Conservation (phyloP, 2,113 vertebrate genomes). For the Thymallus thymallus region DNA sequence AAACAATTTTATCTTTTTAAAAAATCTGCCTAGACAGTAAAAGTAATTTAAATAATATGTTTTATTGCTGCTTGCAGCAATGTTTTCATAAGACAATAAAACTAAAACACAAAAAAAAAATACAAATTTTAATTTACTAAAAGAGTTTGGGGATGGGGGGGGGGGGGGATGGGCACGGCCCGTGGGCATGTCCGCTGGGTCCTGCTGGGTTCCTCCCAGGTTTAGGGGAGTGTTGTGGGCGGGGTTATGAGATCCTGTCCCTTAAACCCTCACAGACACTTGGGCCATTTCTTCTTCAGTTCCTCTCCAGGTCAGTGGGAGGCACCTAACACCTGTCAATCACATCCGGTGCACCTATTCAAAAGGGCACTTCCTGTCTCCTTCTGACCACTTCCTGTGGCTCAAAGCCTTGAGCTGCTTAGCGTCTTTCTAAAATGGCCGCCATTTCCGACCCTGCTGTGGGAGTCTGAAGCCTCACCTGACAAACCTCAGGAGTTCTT, state of each 20-base stretch:
- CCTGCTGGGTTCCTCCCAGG: conserved; percentile 11
- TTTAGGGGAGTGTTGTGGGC: conserved; percentile 4
- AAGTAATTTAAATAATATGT: conserved; percentile 87
- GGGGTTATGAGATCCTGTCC: conserved; percentile 29
- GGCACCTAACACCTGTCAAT: conserved; percentile 20
- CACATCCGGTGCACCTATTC: conserved; percentile 1
- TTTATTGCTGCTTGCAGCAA: conserved; percentile 94
- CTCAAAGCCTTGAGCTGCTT: conserved; percentile 32
- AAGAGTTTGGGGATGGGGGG: conserved; percentile 42
- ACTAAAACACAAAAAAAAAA: conserved; percentile 59
- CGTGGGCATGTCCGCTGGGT: background rate
- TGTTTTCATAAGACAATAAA: conserved; percentile 59
- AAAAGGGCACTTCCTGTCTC: conserved; percentile 15
- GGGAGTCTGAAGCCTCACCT: background rate
- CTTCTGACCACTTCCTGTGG: conserved; percentile 24
- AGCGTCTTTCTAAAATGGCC: background rate
- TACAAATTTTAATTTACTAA: conserved; percentile 83
- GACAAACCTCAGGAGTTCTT: background rate
- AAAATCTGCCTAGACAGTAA: conserved; percentile 68
- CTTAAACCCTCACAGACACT: conserved; percentile 34
- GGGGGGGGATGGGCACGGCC: background rate
- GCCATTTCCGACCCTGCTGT: too few relatives aligned
- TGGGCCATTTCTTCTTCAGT: conserved; percentile 6
- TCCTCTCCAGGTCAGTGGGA: conserved; percentile 13
- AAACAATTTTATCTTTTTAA: conserved; percentile 32